Evolutionary conservation across 2,888 invertebrate genomes (phyloP).

Genomic region (Trachelus iudaicus): DNA sequence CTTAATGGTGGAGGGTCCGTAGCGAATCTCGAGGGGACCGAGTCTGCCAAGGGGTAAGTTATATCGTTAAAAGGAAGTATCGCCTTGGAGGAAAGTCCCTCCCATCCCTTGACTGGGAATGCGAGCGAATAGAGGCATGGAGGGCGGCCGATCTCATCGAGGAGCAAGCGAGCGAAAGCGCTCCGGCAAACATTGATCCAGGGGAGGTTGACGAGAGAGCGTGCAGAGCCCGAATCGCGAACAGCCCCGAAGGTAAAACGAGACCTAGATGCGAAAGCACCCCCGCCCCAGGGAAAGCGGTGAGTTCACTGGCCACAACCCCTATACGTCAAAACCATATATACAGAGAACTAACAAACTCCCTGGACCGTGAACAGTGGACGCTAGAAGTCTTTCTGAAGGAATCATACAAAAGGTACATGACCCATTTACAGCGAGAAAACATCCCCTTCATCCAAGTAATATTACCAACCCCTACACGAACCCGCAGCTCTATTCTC

Average conservation of each 20-base stretch:
- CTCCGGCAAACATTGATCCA: constrained; percentile 20
- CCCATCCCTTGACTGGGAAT: too few relatives aligned
- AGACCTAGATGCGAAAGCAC: constrained; percentile 10
- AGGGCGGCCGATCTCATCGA: constrained; percentile 3
- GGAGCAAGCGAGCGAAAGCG: constrained; percentile 1
- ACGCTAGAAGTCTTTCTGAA: background rate
- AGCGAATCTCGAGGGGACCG: too few relatives aligned
- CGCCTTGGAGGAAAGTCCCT: too few relatives aligned
- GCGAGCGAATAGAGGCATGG: too few relatives aligned
- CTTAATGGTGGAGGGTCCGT: too few relatives aligned
- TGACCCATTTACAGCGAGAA: too few relatives aligned
- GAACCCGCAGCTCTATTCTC: background rate
- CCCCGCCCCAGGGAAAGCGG: too few relatives aligned
- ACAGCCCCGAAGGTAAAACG: constrained; percentile 5
- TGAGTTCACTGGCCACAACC: too few relatives aligned
- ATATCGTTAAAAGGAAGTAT: too few relatives aligned
- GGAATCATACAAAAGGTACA: too few relatives aligned
- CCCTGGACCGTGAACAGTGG: background rate
- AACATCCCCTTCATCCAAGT: constrained; percentile 11
- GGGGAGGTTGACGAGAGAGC: constrained; percentile 3
- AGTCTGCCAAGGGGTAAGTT: too few relatives aligned
- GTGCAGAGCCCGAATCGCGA: constrained; percentile 10
- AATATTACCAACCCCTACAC: constrained; percentile 12
- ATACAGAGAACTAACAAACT: background rate
- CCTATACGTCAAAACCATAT: too few relatives aligned